Evolutionary conservation across 2,888 invertebrate genomes (phyloP), one percentile per base, ranked within the genome.

Genomic region (Limulus polyphemus): DNA sequence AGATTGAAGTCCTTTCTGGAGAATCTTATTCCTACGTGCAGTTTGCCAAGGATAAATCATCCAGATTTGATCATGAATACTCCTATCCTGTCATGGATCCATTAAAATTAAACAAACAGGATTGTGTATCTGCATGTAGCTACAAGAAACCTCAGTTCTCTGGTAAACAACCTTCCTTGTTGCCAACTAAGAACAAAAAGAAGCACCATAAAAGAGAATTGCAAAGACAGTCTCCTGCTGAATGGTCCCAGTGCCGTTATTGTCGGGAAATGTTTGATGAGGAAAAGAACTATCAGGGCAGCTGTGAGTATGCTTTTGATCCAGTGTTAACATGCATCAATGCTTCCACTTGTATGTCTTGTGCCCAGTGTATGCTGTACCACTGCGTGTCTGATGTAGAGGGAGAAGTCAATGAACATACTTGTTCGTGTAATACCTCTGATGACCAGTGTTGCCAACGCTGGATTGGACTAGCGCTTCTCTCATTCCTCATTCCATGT

Each of bases 351-450:
- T 93, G 94, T 75, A 85, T 93, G 73, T 83, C 84, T 69, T 89
- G 91, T 76, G 90, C 92, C 14, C 86, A 86, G 77, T 88, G 91
- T 72, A 84, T 93, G 83, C 81, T 92, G 73, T 94, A 93, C 79
- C 93, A 94, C 79, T 94, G 94, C 77, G 87, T 90, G 83, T 83
- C 89, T 69, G 91, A 92, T 77, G 83, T 88, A 1, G 93, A 93
- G 74, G 92, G 90, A 1, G 91, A 93, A 71, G 88, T 86, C 75
- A 83, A 83, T 59, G 83, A 85, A 74, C 88, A 87, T 74, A 91
- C 92, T 11, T 94, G 92, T 80, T 84, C 86, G 67, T 90, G 90
- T 77, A 81, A 78, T 16, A 78, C 81, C 48, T 79, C 70, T n/a
- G 76, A 75, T 63, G 70, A 72, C 61, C 70, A 71, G 60, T 74